Base-by-base conservation (phyloP, 2,888 invertebrate species). In the Tridacna gigas region DNA sequence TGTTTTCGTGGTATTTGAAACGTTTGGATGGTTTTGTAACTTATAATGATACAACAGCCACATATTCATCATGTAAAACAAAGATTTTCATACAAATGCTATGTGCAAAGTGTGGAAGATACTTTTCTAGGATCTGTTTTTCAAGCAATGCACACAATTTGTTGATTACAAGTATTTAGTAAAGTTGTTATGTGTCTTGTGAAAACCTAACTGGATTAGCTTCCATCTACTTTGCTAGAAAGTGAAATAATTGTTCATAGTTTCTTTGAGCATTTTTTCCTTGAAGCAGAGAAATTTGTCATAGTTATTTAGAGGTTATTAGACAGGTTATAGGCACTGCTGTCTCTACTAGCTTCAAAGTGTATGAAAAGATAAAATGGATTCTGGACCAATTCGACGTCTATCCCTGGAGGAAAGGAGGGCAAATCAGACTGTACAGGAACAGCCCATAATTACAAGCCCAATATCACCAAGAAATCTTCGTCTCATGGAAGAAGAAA, bases 21-120 rank as follows among this genome's bases (percentile, higher is more conserved):
- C 71, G 51, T 71, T 71, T 71, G 71, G 71, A 71, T 71, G 71
- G 22, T 48, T 71, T 51, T 48, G 15, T 71, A 51, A 71, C 45
- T 25, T 47, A 51, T 45, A 51, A 71, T 51, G 22, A 47, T 71
- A 47, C 51, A 71, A 71, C 71, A 51, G 25, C 22, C 47, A 47
- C 22, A 18, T 20, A 51, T 71, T 47, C 37, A 37, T 37, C 7
- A 37, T 37, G 37, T 37, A 4, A 37, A 37, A 37, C 37, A 37
- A 37, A 37, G 37, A 37, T 37, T 37, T 37, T 37, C 37, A 4
- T 37, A 37, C 7, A 37, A 37, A 37, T 37, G 37, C 37, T 37
- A 37, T 37, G 37, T 7, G 7, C 37, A 37, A 37, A 37, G 37
- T 37, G 37, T 37, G 37, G 37, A 4, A 37, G 37, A 37, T 37